These are phyloP conservation scores for Lepidothrix coronata DNA, from an alignment of 2,113 vertebrate genomes.

Conservation along the genomic window DNA sequence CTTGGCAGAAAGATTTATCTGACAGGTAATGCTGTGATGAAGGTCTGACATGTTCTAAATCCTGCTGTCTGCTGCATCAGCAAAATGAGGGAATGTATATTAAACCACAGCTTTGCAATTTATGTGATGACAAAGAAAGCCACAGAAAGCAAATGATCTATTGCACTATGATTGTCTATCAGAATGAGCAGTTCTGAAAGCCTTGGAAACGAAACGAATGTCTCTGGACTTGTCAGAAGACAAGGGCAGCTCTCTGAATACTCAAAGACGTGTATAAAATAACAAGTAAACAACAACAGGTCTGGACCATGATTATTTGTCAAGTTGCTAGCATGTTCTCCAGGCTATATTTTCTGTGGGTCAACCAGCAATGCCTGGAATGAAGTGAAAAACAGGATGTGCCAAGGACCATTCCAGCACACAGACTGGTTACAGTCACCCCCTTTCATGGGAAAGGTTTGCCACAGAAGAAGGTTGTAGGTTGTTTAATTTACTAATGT, in stretches of 20 bases:
- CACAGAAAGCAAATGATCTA: not conserved
- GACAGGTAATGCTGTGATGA: not conserved
- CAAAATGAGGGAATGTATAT: not conserved
- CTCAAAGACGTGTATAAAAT: not conserved
- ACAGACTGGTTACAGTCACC: not conserved
- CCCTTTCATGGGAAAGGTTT: not conserved
- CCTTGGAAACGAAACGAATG: not conserved
- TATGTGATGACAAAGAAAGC: not conserved
- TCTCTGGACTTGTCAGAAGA: not conserved
- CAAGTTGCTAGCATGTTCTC: not conserved
- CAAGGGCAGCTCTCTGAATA: not conserved
- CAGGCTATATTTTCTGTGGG: not conserved
- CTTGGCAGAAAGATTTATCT: not conserved
- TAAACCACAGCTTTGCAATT: conserved; percentile 16
- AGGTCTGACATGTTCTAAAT: not conserved
- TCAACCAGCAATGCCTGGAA: not conserved
- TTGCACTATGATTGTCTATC: not conserved
- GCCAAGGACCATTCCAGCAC: not conserved
- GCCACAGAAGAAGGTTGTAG: not conserved
- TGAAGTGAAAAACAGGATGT: not conserved
- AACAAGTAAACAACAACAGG: not conserved
- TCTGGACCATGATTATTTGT: not conserved
- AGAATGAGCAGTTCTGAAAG: not conserved
- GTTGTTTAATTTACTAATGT: not conserved
- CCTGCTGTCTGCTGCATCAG: conserved; percentile 15